Evolutionary conservation across 1,140 invertebrate species (phyloP).

Genomic region (Dendrolimus punctatus): DNA sequence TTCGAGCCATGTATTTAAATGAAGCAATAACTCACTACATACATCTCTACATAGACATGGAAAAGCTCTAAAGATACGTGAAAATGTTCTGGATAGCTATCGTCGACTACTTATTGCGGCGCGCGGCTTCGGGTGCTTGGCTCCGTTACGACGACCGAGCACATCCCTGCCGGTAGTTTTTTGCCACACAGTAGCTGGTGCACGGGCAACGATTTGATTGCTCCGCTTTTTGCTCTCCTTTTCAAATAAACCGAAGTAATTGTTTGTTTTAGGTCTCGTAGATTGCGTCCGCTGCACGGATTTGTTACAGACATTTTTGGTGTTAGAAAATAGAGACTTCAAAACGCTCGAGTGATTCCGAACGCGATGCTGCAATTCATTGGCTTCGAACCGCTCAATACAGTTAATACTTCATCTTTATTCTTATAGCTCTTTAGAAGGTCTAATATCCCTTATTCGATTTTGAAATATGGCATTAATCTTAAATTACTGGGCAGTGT

Average conservation of each 20-base stretch:
- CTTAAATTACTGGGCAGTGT: constrained; percentile 47
- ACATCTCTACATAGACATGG: too few species aligned
- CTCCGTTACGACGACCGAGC: constrained; percentile 32
- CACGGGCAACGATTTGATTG: constrained; percentile 52
- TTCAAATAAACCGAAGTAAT: constrained; percentile 66
- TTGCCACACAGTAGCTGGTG: constrained; percentile 44
- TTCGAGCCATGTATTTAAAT: too few species aligned
- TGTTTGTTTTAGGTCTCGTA: constrained; percentile 66
- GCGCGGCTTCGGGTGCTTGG: constrained; percentile 18
- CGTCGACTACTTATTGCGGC: constrained; percentile 45
- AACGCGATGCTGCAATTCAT: constrained; percentile 4
- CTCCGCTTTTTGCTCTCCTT: constrained; percentile 56
- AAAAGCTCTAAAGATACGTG: constrained; percentile 6
- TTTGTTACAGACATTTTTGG: constrained; percentile 60
- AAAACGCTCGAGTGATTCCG: constrained; percentile 37
- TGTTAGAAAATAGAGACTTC: constrained; percentile 58
- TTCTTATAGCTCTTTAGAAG: constrained; percentile 13
- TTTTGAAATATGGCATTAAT: constrained; percentile 57
- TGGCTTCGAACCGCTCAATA: background rate
- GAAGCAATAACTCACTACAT: too few species aligned
- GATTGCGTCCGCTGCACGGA: constrained; percentile 53
- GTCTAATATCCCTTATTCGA: constrained; percentile 17
- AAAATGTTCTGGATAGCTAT: constrained; percentile 24
- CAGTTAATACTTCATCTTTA: constrained; percentile 4
- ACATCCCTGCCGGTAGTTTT: constrained; percentile 39